These are phyloP conservation scores for Jordanella pulchra DNA, from an alignment of 2,797 vertebrate genomes.

Conservation along the genomic window DNA sequence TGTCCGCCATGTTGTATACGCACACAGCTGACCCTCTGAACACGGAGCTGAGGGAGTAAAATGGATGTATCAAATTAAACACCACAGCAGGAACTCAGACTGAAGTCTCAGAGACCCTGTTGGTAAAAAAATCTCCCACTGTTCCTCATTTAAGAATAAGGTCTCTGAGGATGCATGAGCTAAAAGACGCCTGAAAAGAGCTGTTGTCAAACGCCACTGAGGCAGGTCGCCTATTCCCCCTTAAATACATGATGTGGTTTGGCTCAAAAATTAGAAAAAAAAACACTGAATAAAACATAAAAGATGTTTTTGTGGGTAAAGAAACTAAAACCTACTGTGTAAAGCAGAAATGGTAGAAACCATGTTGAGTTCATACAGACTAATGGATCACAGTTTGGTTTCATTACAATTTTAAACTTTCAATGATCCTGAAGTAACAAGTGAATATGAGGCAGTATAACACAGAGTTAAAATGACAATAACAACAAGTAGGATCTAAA, in stretches of 20 bases:
- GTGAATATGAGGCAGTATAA: slow-evolving; percentile 25
- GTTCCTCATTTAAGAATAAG: slow-evolving; percentile 18
- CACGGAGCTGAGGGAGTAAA: slow-evolving; percentile 85
- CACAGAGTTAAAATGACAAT: slow-evolving; percentile 31
- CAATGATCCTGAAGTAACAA: slow-evolving; percentile 41
- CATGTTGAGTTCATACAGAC: slow-evolving; percentile 38
- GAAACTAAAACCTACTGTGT: slow-evolving; percentile 36
- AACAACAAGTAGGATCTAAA: slow-evolving; percentile 36
- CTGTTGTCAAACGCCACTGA: slow-evolving; percentile 5
- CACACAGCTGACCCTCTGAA: slow-evolving; percentile 98
- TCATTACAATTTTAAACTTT: slow-evolving; percentile 29
- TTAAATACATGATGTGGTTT: slow-evolving; percentile 52
- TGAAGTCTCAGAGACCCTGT: slow-evolving; percentile 7
- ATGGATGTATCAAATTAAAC: slow-evolving; percentile 34
- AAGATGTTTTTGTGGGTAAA: slow-evolving; percentile 45
- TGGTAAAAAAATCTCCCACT: slow-evolving; percentile 11
- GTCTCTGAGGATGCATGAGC: slow-evolving; percentile 28
- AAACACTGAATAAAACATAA: slow-evolving; percentile 44
- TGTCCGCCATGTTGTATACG: slow-evolving; percentile 94
- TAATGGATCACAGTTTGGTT: slow-evolving; percentile 61
- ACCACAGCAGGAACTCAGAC: slow-evolving; percentile 6
- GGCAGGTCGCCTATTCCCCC: slow-evolving; percentile 34
- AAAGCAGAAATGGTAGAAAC: slow-evolving; percentile 18
- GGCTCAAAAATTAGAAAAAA: slow-evolving; percentile 46
- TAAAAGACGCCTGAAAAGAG: slow-evolving; percentile 31